Evolutionary conservation across 2,888 invertebrate genomes (phyloP), one percentile per base, ranked within the genome.

Genomic region (Alloplasta piceator): DNA sequence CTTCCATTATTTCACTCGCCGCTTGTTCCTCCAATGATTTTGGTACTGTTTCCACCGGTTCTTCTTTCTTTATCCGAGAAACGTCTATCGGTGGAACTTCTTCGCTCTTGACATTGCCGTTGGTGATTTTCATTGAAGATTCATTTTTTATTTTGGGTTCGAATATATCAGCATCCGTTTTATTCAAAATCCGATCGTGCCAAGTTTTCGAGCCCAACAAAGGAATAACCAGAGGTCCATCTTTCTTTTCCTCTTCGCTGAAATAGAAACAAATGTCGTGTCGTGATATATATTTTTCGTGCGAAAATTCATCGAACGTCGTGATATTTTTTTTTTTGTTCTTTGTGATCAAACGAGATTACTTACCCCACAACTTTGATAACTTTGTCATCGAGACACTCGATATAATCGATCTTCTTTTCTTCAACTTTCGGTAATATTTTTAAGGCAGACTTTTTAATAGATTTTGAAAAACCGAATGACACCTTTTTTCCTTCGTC

Each of bases 281-380:
- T 41, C 9, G 58, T 43, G 38, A 55, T 7, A 48, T 38, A 52
- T n/a, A 39, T 52, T 60, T 50, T 9, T 66, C 5, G 1, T 46
- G 52, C 61, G 10, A 4, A 10, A 58, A 41, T 55, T n/a, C 50
- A 63, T 52, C 46, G 36, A 38, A 36, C 16, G 4, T n/a, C n/a
- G n/a, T n/a, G n/a, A n/a, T n/a, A n/a, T n/a, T n/a, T 6, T 7
- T 14, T 12, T 52, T 26, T 26, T 14, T 52, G 52, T 52, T 6
- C 6, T 26, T 26, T n/a, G 5, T 12, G 5, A 16, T 52, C 26
- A 3, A 26, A 14, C 7, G 5, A 52, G 14, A 14, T 14, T 55
- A 93, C 94, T 93, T 93, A 96, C 96, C 95, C 95, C 67, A 96
- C 93, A 48, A 97, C 93, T 94, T 96, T 96, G 60, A 97, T 96